Base-by-base conservation (phyloP, 1,140 invertebrate species). In the Arion vulgaris region DNA sequence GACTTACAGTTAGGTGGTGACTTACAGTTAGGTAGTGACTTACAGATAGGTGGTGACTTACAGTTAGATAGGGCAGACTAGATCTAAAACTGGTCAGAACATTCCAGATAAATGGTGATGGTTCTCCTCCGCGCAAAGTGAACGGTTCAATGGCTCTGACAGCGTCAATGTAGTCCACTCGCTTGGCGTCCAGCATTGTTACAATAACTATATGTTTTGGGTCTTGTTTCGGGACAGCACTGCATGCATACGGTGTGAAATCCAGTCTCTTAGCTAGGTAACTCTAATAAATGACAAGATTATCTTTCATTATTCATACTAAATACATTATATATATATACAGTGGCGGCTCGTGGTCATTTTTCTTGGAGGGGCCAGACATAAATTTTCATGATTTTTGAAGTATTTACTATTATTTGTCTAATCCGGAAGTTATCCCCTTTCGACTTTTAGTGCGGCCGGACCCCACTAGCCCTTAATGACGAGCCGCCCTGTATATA, bases 151-250 rank as follows among this genome's bases (percentile, higher is more conserved):
- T 41, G 62, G 68, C 78, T 17, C 78, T 69, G 36, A 80, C 32
- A 32, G 66, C 66, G 41, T 80, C 78, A 11, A 80, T 26, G 68
- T 80, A 80, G 45, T 80, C 78, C 62, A 80, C 45, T 0, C 38
- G 28, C 36, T 36, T 80, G 41, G 26, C 23, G n/a, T 80, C 78
- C 36, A 80, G 49, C 45, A 38, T 69, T 5, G 76, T 78, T 57
- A 78, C 13, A 2, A 36, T 36, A 15, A 78, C 76, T 36, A 78
- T 9, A 5, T 38, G 51, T 38, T 45, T 36, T 4, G 36, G 19
- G 57, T 66, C 57, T 45, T 38, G 53, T 45, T 78, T 78, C 0
- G 51, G 51, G 5, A 78, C 76, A 23, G 32, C 45, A 57, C 4
- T 78, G 39, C 53, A 66, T 28, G 76, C 53, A 53, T 78, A 78